Percentiles rank a stretch among this genome's conserved stretches.
These are phyloP conservation scores for Callipepla californica DNA, from an alignment of 2,113 vertebrate genomes.

Conservation along the genomic window DNA sequence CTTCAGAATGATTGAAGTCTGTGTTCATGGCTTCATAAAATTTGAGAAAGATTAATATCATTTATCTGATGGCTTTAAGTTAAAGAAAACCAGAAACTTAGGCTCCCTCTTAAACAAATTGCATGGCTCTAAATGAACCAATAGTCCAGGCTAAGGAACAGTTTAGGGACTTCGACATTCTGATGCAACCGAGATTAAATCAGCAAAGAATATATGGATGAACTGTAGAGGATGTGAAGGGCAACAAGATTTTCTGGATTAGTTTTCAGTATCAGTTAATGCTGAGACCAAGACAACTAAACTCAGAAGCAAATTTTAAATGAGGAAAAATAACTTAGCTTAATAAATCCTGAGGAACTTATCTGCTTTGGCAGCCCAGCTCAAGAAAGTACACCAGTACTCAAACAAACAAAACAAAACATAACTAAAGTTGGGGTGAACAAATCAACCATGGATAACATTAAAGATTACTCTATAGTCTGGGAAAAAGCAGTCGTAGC, in stretches of 20 bases:
- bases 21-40: background rate
- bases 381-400: background rate
- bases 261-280: background rate
- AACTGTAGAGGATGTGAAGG: background rate
- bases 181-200: background rate
- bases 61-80: background rate
- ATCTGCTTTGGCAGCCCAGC: background rate
- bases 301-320: background rate
- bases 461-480: background rate
- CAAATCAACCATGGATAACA: background rate
- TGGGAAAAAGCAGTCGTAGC: background rate
- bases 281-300: background rate
- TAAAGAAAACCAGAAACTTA: background rate
- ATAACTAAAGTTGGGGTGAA: background rate
- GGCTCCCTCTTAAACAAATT: background rate
- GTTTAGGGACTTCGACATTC: background rate
- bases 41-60: background rate
- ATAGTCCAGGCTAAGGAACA: background rate
- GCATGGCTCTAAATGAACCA: background rate
- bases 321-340: background rate
- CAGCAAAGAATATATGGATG: background rate
- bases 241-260: background rate
- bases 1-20: background rate
- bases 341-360: background rate
- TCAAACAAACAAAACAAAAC: background rate